These are phyloP conservation scores for Megaptera novaeangliae DNA, from an alignment of 2,113 vertebrate genomes.

Conservation along the genomic window DNA sequence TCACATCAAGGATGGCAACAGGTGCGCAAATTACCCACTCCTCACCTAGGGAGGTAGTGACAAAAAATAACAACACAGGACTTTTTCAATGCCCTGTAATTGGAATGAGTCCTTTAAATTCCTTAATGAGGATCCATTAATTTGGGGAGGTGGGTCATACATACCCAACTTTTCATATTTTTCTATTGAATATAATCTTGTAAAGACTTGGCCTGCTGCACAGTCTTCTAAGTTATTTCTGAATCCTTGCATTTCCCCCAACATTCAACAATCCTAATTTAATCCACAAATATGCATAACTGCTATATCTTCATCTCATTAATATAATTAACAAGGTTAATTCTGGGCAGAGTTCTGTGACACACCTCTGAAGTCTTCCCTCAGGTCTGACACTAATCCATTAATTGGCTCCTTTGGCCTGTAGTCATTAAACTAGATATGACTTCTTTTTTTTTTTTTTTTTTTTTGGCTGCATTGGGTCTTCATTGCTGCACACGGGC, in stretches of 20 bases:
- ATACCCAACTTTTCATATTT: not conserved
- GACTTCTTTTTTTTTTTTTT: not conserved
- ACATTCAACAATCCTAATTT: conserved; percentile 31
- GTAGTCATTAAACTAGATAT: not conserved
- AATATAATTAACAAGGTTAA: conserved; percentile 26
- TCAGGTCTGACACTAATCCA: not conserved
- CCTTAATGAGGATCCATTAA: conserved; percentile 8
- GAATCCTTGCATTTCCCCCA: not conserved
- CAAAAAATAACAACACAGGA: not conserved
- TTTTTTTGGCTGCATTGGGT: too few relatives aligned
- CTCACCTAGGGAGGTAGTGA: not conserved
- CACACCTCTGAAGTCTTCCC: not conserved
- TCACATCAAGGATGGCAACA: not conserved
- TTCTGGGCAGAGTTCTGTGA: conserved; percentile 11
- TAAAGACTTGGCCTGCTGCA: not conserved
- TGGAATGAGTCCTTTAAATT: conserved; percentile 11
- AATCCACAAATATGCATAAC: not conserved
- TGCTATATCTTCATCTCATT: not conserved
- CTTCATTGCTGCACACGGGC: too few relatives aligned
- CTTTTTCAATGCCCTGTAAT: not conserved
- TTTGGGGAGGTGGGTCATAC: not conserved
- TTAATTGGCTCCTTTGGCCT: not conserved
- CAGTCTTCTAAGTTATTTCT: conserved; percentile 27
- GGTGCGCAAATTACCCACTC: not conserved
- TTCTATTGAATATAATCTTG: conserved; percentile 28